phyloP scores from a whole-genome alignment of 2,888 invertebrate genomes.

The Nycteola revayana region DNA sequence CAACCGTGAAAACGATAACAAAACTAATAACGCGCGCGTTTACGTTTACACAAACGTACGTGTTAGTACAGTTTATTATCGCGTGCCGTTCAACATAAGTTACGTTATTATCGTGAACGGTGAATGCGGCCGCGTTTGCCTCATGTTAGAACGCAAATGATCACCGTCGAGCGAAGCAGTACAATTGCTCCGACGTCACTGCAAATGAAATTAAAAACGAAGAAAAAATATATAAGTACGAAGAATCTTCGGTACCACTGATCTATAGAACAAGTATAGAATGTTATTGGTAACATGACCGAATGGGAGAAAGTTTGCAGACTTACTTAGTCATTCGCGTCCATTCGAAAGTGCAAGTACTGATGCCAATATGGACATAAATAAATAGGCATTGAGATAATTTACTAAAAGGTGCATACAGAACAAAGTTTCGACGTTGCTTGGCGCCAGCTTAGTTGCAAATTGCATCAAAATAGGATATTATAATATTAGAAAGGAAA shows the following conservation, averaged over 20 bases:
- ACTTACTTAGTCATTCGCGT: conserved; percentile 49
- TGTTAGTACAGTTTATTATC: conserved; percentile 31
- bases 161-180: conserved; percentile 49
- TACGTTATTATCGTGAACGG: conserved; percentile 32
- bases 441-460: too few species aligned
- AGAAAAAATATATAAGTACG: conserved; percentile 32
- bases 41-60: conserved; percentile 33
- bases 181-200: conserved; percentile 60
- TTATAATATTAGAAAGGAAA: too few species aligned
- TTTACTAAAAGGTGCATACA: too few species aligned
- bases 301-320: conserved; percentile 57
- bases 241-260: conserved; percentile 56
- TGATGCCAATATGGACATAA: conserved; percentile 25
- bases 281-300: conserved; percentile 50
- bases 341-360: conserved; percentile 71
- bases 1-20: conserved; percentile 36
- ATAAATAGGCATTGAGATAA: too few species aligned
- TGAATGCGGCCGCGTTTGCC: conserved; percentile 53
- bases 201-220: conserved; percentile 67
- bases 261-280: conserved; percentile 42
- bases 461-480: too few species aligned
- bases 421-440: too few species aligned
- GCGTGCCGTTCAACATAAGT: conserved; percentile 41
- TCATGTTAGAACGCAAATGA: conserved; percentile 70
- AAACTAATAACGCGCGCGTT: conserved; percentile 39